A percentile compares a stretch with the other conserved stretches of the same genome.
These are phyloP conservation scores for Saccopteryx leptura DNA, from an alignment of 2,113 vertebrate species.

Conservation along the genomic window DNA sequence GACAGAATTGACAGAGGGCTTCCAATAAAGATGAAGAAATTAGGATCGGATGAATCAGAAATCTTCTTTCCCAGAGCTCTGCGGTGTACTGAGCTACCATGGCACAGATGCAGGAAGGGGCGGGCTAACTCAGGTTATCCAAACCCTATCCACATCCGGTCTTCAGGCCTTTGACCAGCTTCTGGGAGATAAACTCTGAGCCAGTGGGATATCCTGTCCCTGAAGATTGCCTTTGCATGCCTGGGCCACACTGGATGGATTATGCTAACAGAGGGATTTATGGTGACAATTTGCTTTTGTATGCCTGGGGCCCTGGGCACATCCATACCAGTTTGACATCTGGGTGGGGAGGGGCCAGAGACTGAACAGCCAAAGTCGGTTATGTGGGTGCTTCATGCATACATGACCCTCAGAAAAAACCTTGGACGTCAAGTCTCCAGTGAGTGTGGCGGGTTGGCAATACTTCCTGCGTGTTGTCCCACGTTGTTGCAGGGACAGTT, in stretches of 20 bases:
- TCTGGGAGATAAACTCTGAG: neutral
- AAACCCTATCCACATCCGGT: neutral
- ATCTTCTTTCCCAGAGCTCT: neutral
- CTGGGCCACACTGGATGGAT: neutral
- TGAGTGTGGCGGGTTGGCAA: neutral
- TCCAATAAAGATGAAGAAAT: neutral
- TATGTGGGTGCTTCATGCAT: neutral
- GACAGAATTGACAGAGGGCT: neutral
- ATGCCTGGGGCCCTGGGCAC: neutral
- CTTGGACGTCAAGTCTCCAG: neutral
- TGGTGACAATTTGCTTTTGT: neutral
- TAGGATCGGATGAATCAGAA: neutral
- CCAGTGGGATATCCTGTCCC: no score
- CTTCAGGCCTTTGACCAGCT: neutral
- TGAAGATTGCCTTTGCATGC: neutral
- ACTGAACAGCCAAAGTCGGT: neutral
- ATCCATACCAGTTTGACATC: neutral
- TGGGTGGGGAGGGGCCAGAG: neutral
- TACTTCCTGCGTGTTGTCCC: neutral
- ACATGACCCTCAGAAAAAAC: neutral
- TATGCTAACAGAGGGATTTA: neutral
- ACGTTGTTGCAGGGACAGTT: neutral
- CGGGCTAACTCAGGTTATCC: neutral
- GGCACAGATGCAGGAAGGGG: neutral
- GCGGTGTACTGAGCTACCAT: neutral